Base-by-base conservation (phyloP, 2,888 invertebrate species). In the Phengaris arion region DNA sequence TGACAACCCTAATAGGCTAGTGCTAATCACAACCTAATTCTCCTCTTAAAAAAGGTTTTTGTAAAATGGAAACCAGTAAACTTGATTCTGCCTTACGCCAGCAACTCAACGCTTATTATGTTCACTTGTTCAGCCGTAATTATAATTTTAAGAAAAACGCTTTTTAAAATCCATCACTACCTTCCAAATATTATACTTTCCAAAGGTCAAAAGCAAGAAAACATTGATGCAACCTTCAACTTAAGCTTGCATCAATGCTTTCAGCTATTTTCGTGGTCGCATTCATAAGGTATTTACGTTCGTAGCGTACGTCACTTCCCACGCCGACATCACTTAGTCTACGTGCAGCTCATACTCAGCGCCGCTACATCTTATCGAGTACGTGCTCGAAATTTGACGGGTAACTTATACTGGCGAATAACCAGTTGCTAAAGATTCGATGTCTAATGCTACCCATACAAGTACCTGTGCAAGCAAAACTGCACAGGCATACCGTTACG, bases 321-420 rank as follows among this genome's bases (percentile, higher is more conserved):
- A 64, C 64, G 64, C 64, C 64, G 6, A 45, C 35, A 35, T 64
- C 64, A 64, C 64, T 64, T 13, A 64, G 35, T 64, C 12, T 64
- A 64, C 64, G 64, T 64, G 64, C 35, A 45, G 64, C 64, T 6
- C 45, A 64, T 64, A 64, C 64, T 64, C 6, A 64, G 64, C 35
- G 64, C 45, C 12, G 64, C 45, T 64, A 12, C 64, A 59, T 64
- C 57, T 59, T 59, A 22, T 35, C 35, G 52, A 12, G 35, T 64
- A 64, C 64, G 64, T 64, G 64, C 13, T 12, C 13, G 64, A 64
- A 64, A 64, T 64, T 12, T 64, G 35, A 45, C 64, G 35, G 59
- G 22, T 52, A 1, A 57, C 22, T 59, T 10, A 6, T 59, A 10
- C 22, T 22, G 59, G 5, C 6, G 15, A 9, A 57, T 15, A 59